Base-by-base conservation (phyloP, 2,113 vertebrate genomes). In the Zosterops borbonicus region DNA sequence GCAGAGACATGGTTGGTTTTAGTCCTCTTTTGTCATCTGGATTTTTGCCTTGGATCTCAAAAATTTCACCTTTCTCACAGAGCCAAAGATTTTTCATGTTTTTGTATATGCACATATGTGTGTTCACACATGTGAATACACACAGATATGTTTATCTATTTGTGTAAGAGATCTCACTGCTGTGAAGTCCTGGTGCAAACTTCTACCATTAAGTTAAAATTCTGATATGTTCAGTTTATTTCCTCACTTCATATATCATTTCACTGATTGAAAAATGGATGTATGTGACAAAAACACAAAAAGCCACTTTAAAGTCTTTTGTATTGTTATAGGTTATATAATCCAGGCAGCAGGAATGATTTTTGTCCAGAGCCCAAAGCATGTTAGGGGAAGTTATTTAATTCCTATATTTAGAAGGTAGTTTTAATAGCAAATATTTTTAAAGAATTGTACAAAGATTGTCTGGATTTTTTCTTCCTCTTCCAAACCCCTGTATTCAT, bases 31-130 rank as follows among this genome's bases (percentile, higher is more conserved):
- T 73, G 29, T 69, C 42, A 23, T 47, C 52, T 91, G 56, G 21
- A 35, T 88, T 90, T 93, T 58, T 83, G 74, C 59, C 19, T 80
- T 88, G 75, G 17, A 65, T 78, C 64, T 73, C 35, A 55, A 22
- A 31, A 69, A 83, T 37, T 76, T 87, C 46, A 25, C 44, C 41
- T 69, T 74, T 89, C 55, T 86, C 39, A 47, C 49, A 5, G n/a
- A 83, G 50, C 76, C 67, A 46, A 77, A 86, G 56, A 39, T 76
- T 59, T 79, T 65, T 82, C 29, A 22, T 27, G 5, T 37, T 65
- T 86, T 64, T 89, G 15, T 75, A 5, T 29, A 7, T 46, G 35
- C 23, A 55, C 15, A 8, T 18, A 16, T 5, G 15, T 42, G 49
- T 59, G 25, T 60, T 69, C 37, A 33, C 44, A 35, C 29, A 2